A percentile compares a stretch with the other conserved stretches of the same genome.
These are phyloP conservation scores for Arion vulgaris DNA, from an alignment of 1,140 invertebrate genomes.

Conservation along the genomic window DNA sequence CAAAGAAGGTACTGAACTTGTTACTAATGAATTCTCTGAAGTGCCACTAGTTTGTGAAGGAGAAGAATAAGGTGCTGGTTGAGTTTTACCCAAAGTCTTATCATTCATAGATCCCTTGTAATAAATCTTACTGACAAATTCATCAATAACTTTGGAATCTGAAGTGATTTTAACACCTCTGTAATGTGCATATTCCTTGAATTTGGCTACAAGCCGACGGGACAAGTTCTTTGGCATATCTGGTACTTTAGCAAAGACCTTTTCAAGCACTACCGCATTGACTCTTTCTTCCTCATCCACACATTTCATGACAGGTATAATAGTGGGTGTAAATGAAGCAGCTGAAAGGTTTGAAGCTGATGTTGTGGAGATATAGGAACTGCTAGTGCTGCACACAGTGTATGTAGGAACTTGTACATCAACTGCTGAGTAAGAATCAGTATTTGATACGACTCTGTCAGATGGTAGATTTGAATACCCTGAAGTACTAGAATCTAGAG, in stretches of 20 bases:
- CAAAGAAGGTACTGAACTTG: not conserved
- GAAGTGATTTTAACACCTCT: constrained; percentile 29
- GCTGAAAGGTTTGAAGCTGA: not conserved
- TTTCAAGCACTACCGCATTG: constrained; percentile 23
- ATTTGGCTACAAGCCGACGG: constrained; percentile 23
- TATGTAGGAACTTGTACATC: not conserved
- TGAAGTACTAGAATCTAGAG: not conserved
- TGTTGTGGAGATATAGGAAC: not conserved
- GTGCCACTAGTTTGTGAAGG: not conserved
- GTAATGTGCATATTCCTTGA: constrained; percentile 29
- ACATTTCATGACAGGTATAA: not conserved
- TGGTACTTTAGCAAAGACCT: constrained; percentile 35
- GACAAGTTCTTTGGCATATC: constrained; percentile 37
- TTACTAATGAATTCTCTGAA: not conserved
- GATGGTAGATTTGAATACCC: not conserved
- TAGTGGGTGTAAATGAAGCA: not conserved
- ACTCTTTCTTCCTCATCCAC: constrained; percentile 29
- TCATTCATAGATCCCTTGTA: constrained; percentile 7
- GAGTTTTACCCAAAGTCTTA: not conserved
- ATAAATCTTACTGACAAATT: constrained; percentile 37
- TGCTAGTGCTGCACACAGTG: not conserved
- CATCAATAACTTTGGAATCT: constrained; percentile 36
- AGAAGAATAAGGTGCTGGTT: not conserved
- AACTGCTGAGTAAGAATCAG: not conserved
- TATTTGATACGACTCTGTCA: not conserved